Evolutionary conservation across 2,113 vertebrate species (phyloP), one percentile per base, ranked within the genome.

Genomic region (Brachypteracias leptosomus): DNA sequence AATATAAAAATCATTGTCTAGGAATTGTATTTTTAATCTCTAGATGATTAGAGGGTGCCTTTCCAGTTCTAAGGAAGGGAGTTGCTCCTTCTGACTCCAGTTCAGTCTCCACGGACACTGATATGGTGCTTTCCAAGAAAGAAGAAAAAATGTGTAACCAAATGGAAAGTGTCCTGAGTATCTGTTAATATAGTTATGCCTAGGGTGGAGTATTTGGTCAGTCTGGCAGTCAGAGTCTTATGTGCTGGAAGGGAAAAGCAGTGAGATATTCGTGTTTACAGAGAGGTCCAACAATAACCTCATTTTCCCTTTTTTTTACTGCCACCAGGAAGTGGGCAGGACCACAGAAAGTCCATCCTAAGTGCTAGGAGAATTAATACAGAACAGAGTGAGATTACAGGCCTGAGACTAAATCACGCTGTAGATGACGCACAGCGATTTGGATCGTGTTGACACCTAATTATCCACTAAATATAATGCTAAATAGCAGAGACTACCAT

Each of bases 21-120:
- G 49, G 57, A 77, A 7, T 59, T 17, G 33, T 12, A 38, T 65
- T 52, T 65, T 46, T 73, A 90, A 75, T 86, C 44, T 86, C 49
- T 85, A 65, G 21, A 74, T 85, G 63, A 91, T 73, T 52, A 76
- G 42, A 86, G 8, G 11, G 14, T 71, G 70, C 6, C 76, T 82
- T 72, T 83, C 59, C 49, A 68, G 59, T 84, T 77, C 28, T 82
- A 44, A 91, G 85, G 78, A 97, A 97, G 90, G 91, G 72, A 91
- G 68, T 89, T 92, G 51, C 26, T 93, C 79, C 57, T 88, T 87
- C 46, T 91, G 72, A 93, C 58, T 85, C 65, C 55, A 92, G 22
- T 78, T 91, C 35, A 85, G 49, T 93, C 68, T 47, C 78, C 63
- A 84, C 0, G 1, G 76, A 87, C 31, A 71, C n/a, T n/a, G 66